Conservation (phyloP, 2,113 vertebrate genomes). For the Numenius arquata region DNA sequence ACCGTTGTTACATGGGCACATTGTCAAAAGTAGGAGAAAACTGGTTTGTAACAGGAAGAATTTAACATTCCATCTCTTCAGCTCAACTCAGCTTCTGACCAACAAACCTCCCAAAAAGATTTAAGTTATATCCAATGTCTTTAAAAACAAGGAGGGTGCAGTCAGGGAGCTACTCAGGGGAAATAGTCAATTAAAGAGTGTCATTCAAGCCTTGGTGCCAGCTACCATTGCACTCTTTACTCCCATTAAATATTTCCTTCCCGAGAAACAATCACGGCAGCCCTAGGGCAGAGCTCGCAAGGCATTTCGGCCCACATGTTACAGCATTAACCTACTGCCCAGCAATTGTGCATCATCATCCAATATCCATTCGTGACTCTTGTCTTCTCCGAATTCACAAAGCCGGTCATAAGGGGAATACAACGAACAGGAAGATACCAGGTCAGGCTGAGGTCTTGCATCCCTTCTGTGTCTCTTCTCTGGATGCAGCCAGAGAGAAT, state of each 20-base stretch:
- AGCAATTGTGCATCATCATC: constrained; percentile 17
- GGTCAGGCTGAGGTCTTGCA: not conserved
- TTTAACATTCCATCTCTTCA: not conserved
- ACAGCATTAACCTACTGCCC: constrained; percentile 37
- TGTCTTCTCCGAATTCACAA: not conserved
- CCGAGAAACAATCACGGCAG: not conserved
- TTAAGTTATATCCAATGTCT: not conserved
- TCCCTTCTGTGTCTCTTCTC: not conserved
- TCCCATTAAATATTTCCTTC: not conserved
- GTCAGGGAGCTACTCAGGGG: not conserved
- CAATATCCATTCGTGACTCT: not conserved
- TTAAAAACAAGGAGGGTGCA: not conserved
- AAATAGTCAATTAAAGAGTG: not conserved
- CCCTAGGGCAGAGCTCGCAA: not conserved
- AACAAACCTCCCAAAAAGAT: not conserved
- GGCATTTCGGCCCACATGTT: not conserved
- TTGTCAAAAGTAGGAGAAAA: constrained; percentile 17
- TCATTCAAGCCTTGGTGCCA: not conserved
- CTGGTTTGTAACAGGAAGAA: not conserved
- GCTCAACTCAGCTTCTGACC: not conserved
- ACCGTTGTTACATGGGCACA: not conserved
- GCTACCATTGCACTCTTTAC: not conserved
- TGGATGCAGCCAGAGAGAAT: not conserved
- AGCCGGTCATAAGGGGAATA: not conserved
- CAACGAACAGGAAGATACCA: not conserved